phyloP scores from a whole-genome alignment of 2,797 vertebrate species.

The Phrynocephalus guinanensis region DNA sequence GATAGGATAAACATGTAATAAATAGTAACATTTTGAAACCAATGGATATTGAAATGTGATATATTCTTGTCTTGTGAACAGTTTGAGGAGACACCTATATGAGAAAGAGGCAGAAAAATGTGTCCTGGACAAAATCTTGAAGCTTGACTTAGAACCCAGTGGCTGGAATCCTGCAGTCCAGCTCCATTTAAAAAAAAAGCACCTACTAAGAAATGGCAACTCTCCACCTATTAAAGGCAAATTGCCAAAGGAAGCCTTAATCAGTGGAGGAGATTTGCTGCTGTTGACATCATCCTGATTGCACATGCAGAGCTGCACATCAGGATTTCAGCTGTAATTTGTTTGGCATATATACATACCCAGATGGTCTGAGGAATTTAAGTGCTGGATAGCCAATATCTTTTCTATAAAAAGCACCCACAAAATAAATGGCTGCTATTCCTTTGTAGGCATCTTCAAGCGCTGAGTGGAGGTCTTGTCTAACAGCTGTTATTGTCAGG shows the following conservation, averaged over 20 bases:
- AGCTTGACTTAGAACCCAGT: neutral
- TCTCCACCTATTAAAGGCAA: too few relatives aligned
- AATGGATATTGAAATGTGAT: neutral
- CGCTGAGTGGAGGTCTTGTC: slow-evolving; percentile 78
- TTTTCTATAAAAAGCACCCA: slow-evolving; percentile 79
- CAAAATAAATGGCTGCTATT: slow-evolving; percentile 78
- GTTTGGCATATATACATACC: slow-evolving; percentile 62
- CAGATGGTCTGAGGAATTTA: slow-evolving; percentile 74
- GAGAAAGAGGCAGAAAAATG: neutral
- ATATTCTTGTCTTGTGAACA: neutral
- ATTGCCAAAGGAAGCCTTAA: too few relatives aligned
- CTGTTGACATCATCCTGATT: neutral
- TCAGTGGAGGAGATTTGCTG: too few relatives aligned
- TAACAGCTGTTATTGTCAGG: slow-evolving; percentile 82
- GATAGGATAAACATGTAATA: neutral
- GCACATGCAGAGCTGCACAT: neutral
- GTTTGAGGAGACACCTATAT: neutral
- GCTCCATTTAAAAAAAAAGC: too few relatives aligned
- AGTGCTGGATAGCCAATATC: slow-evolving; percentile 85
- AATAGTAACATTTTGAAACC: neutral
- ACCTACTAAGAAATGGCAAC: too few relatives aligned
- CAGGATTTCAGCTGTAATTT: neutral
- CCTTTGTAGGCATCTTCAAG: slow-evolving; percentile 81
- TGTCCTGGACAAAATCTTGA: neutral
- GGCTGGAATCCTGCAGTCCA: neutral